Evolutionary conservation across 92 coral and sea anemone genomes (phyloP), one percentile per base, ranked within the genome.

Genomic region (Umimayanthus chanpuru): DNA sequence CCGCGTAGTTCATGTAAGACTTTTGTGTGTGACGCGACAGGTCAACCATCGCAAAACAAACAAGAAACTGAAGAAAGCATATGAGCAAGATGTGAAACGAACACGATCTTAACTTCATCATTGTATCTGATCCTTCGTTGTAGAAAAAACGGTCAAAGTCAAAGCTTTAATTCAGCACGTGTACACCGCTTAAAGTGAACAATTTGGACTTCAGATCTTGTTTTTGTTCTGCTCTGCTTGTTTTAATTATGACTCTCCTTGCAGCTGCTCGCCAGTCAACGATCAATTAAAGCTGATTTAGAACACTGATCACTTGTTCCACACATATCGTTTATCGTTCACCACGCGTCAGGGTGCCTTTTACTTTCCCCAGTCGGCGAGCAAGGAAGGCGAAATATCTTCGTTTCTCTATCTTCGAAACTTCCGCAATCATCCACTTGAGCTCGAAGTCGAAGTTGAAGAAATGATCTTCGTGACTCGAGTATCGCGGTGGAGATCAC

Each of bases 1-100:
- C 85, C 11, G 78, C 36, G 50, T 93, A 72, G 40, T 40, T 82
- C 81, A 75, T 74, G 73, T 74, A 74, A 16, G 38, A 41, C 25
- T 64, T 86, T 56, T 72, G 56, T 41, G 67, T 10, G n/a, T 83
- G 78, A 26, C 2, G 67, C 30, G 87, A 70, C 25, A 64, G 73
- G 16, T 44, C 87, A 10, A 14, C 67, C 6, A 67, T 71, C 30
- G 82, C 21, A 9, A 78, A 9, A 50, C 87, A 28, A 58, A 74
- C 81, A 53, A 43, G 64, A 32, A 32, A 32, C 36, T 32, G 36
- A 2, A 32, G 36, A 58, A 75, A 74, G 49, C 21, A 86, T 16
- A 76, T 55, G 47, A 86, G 36, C 2, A 70, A 28, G 25, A 83
- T 44, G 2, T 1, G 29, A 81, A 83, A 18, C 47, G 36, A 68